Evolutionary conservation across 2,113 vertebrate species (phyloP).

Genomic region (Xenotilapia leptura): DNA sequence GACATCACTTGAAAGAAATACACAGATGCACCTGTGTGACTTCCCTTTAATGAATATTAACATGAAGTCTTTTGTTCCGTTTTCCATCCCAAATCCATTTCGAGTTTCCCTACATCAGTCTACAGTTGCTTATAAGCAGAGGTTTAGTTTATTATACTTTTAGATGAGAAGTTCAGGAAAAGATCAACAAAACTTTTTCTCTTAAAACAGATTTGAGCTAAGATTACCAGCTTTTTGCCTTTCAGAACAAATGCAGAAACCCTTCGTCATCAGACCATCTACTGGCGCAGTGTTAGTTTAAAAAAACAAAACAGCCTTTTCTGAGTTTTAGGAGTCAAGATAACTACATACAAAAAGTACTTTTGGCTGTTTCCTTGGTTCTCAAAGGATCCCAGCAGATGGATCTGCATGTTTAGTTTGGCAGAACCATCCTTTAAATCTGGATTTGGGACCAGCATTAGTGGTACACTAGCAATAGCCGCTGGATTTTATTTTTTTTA

Average conservation of each 20-base stretch:
- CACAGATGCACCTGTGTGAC: not conserved
- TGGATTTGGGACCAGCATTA: not conserved
- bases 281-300: not conserved
- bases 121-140: not conserved
- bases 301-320: not conserved
- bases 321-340: not conserved
- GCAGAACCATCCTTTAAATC: rapidly evolving
- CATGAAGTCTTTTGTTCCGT: not conserved
- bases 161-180: not conserved
- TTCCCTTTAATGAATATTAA: not conserved
- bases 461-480: not conserved
- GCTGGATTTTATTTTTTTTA: not conserved
- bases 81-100: not conserved
- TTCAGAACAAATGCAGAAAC: not conserved
- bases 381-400: not conserved
- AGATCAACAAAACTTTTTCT: not conserved
- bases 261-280: not conserved
- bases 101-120: not conserved
- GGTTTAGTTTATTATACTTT: not conserved
- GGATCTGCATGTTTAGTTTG: not conserved
- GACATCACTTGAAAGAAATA: not conserved
- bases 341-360: not conserved
- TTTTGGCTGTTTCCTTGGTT: not conserved
- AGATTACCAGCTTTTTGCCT: not conserved
- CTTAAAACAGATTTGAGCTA: not conserved